phyloP scores from a whole-genome alignment of 2,797 vertebrate species.

The Accipiter fasciatus region DNA sequence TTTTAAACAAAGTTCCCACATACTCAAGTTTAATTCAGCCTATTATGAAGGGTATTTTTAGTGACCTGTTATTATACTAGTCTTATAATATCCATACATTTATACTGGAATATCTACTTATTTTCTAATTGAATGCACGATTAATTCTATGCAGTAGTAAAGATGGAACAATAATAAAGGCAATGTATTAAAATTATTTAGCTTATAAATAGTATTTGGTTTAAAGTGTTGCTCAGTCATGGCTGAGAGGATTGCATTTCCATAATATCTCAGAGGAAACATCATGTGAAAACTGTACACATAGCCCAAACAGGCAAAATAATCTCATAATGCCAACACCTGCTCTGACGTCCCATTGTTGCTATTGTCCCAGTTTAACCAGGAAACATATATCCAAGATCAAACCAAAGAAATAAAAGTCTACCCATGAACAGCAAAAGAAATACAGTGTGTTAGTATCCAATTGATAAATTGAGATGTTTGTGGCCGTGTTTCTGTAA shows the following conservation, averaged over 20 bases:
- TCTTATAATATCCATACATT: background rate
- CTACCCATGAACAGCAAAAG: background rate
- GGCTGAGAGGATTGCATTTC: background rate
- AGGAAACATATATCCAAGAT: background rate
- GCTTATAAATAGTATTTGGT: background rate
- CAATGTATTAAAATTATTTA: background rate
- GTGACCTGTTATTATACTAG: background rate
- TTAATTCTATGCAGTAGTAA: background rate
- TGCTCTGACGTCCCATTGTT: background rate
- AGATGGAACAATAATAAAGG: background rate
- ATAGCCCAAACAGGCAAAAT: background rate
- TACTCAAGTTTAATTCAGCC: background rate
- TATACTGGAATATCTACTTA: background rate
- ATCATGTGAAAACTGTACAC: background rate
- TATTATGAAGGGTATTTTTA: background rate
- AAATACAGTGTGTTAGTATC: background rate
- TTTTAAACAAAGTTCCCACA: background rate
- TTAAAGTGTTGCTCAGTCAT: background rate
- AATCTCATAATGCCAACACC: background rate
- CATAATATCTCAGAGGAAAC: background rate
- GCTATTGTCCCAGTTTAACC: background rate
- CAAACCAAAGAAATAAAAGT: background rate
- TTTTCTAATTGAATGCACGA: background rate
- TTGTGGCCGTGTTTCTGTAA: background rate
- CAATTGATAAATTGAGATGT: background rate